Percentiles rank a stretch among this genome's conserved stretches.
These are phyloP conservation scores for Neelides folsomi DNA, from an alignment of 2,888 invertebrate species.

Conservation along the genomic window DNA sequence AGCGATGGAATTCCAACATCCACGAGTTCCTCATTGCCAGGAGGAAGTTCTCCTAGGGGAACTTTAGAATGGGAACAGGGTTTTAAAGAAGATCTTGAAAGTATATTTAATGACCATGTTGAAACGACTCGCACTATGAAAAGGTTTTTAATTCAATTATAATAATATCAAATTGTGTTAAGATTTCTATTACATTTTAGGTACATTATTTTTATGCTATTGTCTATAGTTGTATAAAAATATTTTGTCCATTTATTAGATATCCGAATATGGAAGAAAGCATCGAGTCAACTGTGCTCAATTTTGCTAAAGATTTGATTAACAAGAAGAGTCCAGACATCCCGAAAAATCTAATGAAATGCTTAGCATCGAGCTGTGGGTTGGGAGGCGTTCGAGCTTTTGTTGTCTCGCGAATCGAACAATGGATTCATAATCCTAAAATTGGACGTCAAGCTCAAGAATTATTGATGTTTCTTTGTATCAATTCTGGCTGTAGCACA, in stretches of 20 bases:
- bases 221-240: neutral
- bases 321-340: slow-evolving; percentile 28
- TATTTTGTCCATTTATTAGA: slow-evolving; percentile 5
- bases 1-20: slow-evolving; percentile 23
- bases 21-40: slow-evolving; percentile 10
- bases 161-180: too few relatives aligned
- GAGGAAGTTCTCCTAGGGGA: slow-evolving; percentile 22
- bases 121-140: slow-evolving; percentile 11
- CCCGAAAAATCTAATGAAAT: slow-evolving; percentile 22
- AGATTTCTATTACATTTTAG: too few relatives aligned
- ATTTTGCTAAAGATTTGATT: slow-evolving; percentile 20
- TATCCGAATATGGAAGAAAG: slow-evolving; percentile 11
- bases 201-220: too few relatives aligned
- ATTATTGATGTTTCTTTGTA: slow-evolving; percentile 74
- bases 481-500: slow-evolving; percentile 55
- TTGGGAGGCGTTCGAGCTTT: slow-evolving; percentile 38
- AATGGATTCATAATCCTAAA: slow-evolving; percentile 58
- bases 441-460: slow-evolving; percentile 83
- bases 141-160: slow-evolving; percentile 10
- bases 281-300: slow-evolving; percentile 18
- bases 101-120: slow-evolving; percentile 14
- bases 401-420: slow-evolving; percentile 19
- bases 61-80: slow-evolving; percentile 11
- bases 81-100: slow-evolving; percentile 17
- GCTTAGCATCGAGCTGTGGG: slow-evolving; percentile 20